These are phyloP conservation scores for Rhinatrema bivittatum DNA, from an alignment of 2,797 vertebrate species.

Conservation along the genomic window DNA sequence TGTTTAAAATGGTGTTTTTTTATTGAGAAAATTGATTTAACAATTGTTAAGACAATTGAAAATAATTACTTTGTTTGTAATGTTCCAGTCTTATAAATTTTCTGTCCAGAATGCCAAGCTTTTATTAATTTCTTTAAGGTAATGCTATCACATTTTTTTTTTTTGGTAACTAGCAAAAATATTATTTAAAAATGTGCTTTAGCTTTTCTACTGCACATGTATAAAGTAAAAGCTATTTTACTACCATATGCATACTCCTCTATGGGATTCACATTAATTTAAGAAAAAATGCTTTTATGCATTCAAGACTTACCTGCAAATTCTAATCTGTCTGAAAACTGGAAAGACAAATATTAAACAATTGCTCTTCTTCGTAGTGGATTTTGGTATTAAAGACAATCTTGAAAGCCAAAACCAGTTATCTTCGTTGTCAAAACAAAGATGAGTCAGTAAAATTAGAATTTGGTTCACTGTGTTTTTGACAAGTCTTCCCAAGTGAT, in stretches of 20 bases:
- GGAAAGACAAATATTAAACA: slow-evolving; percentile 10
- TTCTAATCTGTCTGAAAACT: slow-evolving; percentile 15
- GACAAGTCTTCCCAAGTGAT: slow-evolving; percentile 29
- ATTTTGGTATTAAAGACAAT: too few relatives aligned
- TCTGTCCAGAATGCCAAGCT: slow-evolving; percentile 1
- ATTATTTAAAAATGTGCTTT: too few relatives aligned
- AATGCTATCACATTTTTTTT: too few relatives aligned
- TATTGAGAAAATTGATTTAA: slow-evolving; percentile 32
- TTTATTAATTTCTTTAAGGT: slow-evolving; percentile 3
- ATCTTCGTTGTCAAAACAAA: slow-evolving; percentile 27
- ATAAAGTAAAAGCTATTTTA: too few relatives aligned
- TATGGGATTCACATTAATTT: slow-evolving; percentile 14
- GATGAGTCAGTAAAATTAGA: slow-evolving; percentile 32
- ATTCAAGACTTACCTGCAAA: slow-evolving; percentile 7
- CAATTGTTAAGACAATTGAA: slow-evolving; percentile 27
- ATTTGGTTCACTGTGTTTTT: slow-evolving; percentile 28
- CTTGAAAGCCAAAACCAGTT: too few relatives aligned
- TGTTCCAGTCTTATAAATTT: slow-evolving; percentile 6
- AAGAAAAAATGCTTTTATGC: slow-evolving; percentile 13
- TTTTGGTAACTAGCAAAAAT: too few relatives aligned
- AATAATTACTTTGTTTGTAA: slow-evolving; percentile 18
- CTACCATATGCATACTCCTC: slow-evolving; percentile 2
- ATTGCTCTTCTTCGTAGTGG: slow-evolving; percentile 2
- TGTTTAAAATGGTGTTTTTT: slow-evolving; percentile 25
- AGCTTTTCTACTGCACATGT: too few relatives aligned